phyloP scores from a whole-genome alignment of 2,113 vertebrate species.

The Manacus vitellinus region DNA sequence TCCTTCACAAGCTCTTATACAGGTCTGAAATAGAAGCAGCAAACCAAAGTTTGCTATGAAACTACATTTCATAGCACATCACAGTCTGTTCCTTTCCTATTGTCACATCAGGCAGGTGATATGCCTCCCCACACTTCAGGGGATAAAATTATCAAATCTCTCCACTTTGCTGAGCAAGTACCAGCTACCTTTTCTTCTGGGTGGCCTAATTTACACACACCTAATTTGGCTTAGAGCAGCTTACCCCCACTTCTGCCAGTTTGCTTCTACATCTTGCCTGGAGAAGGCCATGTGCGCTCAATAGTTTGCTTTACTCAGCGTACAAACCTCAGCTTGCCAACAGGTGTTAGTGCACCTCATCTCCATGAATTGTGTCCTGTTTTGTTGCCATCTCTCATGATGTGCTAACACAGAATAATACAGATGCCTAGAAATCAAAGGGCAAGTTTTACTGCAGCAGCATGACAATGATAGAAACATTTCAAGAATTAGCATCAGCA shows the following conservation, averaged over 20 bases:
- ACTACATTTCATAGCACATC: background rate
- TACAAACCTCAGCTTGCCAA: background rate
- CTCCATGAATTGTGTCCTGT: background rate
- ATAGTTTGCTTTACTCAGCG: background rate
- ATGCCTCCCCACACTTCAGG: background rate
- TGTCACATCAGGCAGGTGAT: background rate
- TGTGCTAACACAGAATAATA: background rate
- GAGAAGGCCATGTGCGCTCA: background rate
- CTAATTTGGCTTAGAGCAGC: background rate
- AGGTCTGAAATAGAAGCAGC: background rate
- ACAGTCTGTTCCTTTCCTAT: background rate
- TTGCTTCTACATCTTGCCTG: background rate
- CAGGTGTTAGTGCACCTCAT: background rate
- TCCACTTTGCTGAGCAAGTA: background rate
- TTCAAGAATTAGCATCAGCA: background rate
- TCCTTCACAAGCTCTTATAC: background rate
- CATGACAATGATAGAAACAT: background rate
- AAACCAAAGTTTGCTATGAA: background rate
- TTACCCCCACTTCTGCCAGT: background rate
- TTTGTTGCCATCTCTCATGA: background rate
- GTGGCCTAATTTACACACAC: background rate
- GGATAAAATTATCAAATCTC: background rate
- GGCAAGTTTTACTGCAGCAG: background rate
- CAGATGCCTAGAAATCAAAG: background rate
- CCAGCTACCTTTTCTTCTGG: background rate